These are phyloP conservation scores for Drosophila athabasca DNA, from an alignment of 1,140 invertebrate genomes.

Conservation along the genomic window DNA sequence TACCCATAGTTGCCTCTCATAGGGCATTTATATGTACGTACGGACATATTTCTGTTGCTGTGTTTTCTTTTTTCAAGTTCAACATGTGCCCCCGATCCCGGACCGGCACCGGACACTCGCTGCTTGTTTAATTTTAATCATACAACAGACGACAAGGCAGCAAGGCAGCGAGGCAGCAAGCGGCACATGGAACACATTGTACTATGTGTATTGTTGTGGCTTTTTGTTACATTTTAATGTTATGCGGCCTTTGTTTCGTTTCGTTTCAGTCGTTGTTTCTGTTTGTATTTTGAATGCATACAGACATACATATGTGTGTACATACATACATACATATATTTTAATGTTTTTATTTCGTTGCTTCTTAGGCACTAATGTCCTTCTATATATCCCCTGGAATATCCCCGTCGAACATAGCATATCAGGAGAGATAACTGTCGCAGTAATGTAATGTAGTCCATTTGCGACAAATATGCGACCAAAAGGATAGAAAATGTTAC, in stretches of 20 bases:
- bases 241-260: conserved; percentile 46
- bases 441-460: conserved; percentile 77
- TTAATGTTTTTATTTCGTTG: conserved; percentile 30
- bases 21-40: background rate
- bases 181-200: conserved; percentile 11
- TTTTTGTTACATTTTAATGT: conserved; percentile 47
- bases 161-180: conserved; percentile 3
- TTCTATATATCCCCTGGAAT: conserved; percentile 31
- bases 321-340: conserved; percentile 15
- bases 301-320: conserved; percentile 10
- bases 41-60: conserved; percentile 1
- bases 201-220: conserved; percentile 30
- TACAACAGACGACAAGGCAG: conserved; percentile 42
- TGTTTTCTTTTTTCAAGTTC: conserved; percentile 61
- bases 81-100: conserved; percentile 34
- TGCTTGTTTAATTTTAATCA: conserved; percentile 61
- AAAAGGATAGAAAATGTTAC: conserved; percentile 75
- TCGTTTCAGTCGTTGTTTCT: conserved; percentile 1
- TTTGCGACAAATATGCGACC: conserved; percentile 78
- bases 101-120: conserved; percentile 1
- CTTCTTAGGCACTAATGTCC: conserved; percentile 31
- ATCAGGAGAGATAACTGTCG: conserved; percentile 72
- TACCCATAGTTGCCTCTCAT: too few species aligned
- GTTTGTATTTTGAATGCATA: conserved; percentile 28
- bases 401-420: conserved; percentile 26